These are phyloP conservation scores for Puffinus mauretanicus DNA, from an alignment of 2,113 vertebrate genomes.

Conservation along the genomic window DNA sequence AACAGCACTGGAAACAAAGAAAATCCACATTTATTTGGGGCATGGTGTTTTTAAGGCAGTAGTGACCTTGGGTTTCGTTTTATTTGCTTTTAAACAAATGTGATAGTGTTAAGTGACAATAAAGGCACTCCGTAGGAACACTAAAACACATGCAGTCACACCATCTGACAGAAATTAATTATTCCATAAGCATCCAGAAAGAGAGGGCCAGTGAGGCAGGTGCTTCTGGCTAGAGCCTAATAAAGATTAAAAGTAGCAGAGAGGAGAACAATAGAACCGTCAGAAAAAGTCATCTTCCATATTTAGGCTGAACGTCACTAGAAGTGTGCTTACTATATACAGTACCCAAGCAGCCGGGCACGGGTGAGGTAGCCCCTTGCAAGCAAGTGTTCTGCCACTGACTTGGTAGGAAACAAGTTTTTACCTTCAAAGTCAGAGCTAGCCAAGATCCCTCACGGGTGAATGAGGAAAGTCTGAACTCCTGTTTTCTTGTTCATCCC, in stretches of 20 bases:
- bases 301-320: background rate
- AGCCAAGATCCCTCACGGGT: background rate
- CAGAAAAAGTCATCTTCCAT: background rate
- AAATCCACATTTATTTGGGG: background rate
- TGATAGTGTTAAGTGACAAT: background rate
- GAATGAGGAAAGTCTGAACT: background rate
- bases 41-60: background rate
- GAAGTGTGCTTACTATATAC: background rate
- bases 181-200: constrained; percentile 13
- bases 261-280: background rate
- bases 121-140: background rate
- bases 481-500: background rate
- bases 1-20: background rate
- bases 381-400: background rate
- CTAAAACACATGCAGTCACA: constrained; percentile 26
- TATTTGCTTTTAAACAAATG: constrained; percentile 27
- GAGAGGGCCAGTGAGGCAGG: background rate
- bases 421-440: background rate
- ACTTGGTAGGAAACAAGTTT: background rate
- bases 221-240: background rate
- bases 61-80: background rate
- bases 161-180: constrained; percentile 56
- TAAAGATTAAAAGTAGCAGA: background rate
- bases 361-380: background rate
- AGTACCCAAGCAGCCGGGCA: background rate